phyloP scores from a whole-genome alignment of 1,140 invertebrate genomes.

The Meloidogyne hapla region DNA sequence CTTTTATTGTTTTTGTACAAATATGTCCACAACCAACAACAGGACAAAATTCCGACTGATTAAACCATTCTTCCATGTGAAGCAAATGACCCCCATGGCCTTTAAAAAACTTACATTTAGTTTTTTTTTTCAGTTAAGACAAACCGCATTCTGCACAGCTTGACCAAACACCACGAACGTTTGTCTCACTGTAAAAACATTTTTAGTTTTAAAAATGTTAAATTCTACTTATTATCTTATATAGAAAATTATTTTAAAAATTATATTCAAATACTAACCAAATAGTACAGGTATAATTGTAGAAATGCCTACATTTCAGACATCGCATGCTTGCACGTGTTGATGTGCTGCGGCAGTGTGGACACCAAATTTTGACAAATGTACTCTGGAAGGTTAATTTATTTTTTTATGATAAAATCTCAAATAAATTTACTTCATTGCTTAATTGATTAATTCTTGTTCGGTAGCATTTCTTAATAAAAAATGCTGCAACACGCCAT shows the following conservation, averaged over 20 bases:
- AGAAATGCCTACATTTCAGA: slow-evolving; percentile 15
- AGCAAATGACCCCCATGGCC: slow-evolving; percentile 24
- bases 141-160: slow-evolving; percentile 17
- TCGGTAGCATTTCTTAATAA: slow-evolving; percentile 32
- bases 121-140: neutral
- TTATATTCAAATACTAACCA: slow-evolving; percentile 30
- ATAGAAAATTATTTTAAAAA: no score
- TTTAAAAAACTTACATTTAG: neutral
- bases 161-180: slow-evolving; percentile 25
- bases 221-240: no score
- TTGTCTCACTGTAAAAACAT: slow-evolving; percentile 27
- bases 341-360: slow-evolving; percentile 18
- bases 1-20: slow-evolving; percentile 6
- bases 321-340: slow-evolving; percentile 18
- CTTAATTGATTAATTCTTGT: slow-evolving; percentile 39
- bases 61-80: slow-evolving; percentile 32
- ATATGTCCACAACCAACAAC: slow-evolving; percentile 32
- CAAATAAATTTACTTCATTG: slow-evolving; percentile 33
- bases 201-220: no score
- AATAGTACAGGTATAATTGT: slow-evolving; percentile 26
- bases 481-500: slow-evolving; percentile 30
- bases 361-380: slow-evolving; percentile 28
- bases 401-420: neutral
- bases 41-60: slow-evolving; percentile 28
- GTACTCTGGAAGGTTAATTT: slow-evolving; percentile 18